Percentiles rank a stretch among this genome's conserved stretches.
phyloP scores from a whole-genome alignment of 2,888 invertebrate genomes.

The Pecten maximus region DNA sequence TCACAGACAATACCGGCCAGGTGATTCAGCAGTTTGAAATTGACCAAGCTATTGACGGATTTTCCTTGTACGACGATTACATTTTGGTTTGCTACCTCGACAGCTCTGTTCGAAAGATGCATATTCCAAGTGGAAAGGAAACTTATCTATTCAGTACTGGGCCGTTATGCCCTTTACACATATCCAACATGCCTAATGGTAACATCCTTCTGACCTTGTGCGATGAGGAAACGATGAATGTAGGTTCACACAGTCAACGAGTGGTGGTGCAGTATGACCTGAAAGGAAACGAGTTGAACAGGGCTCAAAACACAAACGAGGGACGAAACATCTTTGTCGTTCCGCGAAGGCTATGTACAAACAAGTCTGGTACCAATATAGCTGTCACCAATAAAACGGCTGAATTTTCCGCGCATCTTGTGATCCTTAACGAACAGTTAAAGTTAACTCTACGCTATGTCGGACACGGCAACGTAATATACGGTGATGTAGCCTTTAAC shows the following conservation, averaged over 20 bases:
- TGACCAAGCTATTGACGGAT: not conserved
- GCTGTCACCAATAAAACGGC: not conserved
- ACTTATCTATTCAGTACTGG: not conserved
- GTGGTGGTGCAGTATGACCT: not conserved
- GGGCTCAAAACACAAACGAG: not conserved
- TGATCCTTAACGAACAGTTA: not conserved
- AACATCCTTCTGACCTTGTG: not conserved
- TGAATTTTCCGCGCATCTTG: not conserved
- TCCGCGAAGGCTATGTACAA: not conserved
- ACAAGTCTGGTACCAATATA: not conserved
- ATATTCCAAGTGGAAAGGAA: conserved; percentile 8
- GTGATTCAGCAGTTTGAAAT: not conserved
- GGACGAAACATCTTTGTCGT: not conserved
- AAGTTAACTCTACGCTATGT: not conserved
- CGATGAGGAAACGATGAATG: not conserved
- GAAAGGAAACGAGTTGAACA: not conserved
- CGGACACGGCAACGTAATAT: not conserved
- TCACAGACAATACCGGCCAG: not conserved
- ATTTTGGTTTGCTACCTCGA: not conserved
- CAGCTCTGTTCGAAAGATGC: not conserved
- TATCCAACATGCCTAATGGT: not conserved
- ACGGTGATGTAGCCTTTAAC: not conserved
- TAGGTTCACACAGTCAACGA: not conserved
- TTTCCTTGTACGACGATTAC: not conserved
- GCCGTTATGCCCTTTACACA: not conserved